Evolutionary conservation across 2,113 vertebrate genomes (phyloP).

Genomic region (Xenopus tropicalis): DNA sequence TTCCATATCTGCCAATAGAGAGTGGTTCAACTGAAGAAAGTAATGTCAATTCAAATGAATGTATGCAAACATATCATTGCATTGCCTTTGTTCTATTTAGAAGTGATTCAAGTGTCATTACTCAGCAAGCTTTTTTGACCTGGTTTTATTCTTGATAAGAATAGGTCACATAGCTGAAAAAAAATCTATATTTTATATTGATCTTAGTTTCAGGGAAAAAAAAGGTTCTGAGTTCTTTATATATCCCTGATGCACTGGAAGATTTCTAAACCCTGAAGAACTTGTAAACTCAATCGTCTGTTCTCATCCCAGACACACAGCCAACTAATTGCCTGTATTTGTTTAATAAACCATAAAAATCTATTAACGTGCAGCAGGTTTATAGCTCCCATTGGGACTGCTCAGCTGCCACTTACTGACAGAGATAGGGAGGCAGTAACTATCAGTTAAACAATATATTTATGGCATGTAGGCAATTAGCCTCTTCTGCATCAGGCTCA

Average conservation of each 20-base stretch:
- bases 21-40: too few species aligned
- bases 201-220: not conserved
- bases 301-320: not conserved
- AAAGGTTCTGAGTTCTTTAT: not conserved
- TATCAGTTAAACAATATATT: not conserved
- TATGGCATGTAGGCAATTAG: not conserved
- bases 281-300: not conserved
- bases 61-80: too few species aligned
- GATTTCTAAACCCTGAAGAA: not conserved
- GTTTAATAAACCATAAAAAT: conserved; percentile 23
- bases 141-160: too few species aligned
- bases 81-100: too few species aligned
- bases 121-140: too few species aligned
- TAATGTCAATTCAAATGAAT: too few species aligned
- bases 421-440: not conserved
- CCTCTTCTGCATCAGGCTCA: not conserved
- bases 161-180: not conserved
- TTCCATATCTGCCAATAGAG: too few species aligned
- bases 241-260: not conserved
- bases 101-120: too few species aligned
- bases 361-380: conserved; percentile 1
- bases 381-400: not conserved
- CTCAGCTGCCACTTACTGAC: conserved; percentile 16
- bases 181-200: not conserved
- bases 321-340: not conserved